Base-by-base conservation (phyloP, 1,140 invertebrate species). In the Drosophila sproati region DNA sequence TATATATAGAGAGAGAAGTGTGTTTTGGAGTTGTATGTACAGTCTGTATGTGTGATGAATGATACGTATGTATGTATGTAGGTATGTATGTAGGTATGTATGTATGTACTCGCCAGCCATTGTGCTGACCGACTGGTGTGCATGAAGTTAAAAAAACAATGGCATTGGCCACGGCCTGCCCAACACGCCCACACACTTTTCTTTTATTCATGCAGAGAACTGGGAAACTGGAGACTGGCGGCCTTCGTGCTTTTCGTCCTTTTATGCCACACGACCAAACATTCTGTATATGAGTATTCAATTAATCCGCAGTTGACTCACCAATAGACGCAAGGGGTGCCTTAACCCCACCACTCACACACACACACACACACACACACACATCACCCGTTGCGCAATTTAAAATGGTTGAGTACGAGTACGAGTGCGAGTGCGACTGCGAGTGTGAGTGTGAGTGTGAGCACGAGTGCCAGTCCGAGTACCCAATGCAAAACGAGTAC, bases 261-360 rank as follows among this genome's bases (percentile, higher is more conserved):
- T 78, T 72, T 67, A 75, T 73, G 63, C 60, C 67, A 51, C 73
- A 77, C 51, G 55, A 39, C 64, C 69, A 81, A 86, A 86, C 82
- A 85, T 83, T 88, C 83, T 76, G 71, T 82, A 82, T 88, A 89
- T 88, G 85, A 83, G 85, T 77, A 88, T 88, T 88, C 83, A 88
- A 88, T 88, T 88, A 88, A 88, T 88, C 83, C 83, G 80, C 69
- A 88, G 83, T 89, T 88, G 83, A 89, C 77, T 88, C 80, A 64
- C 73, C 73, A 79, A 79, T 77, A 69, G 77, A 72, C 51, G 56
- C 39, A 56, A 69, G 73, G 79, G 82, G 59, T 72, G 77, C 62
- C 63, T 64, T 37, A 35, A 20, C 34, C 39, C 35, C 28, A 31
- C 20, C 37, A 20, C 12, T 20, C 37, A 20, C 3, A 32, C 31